A percentile compares a stretch with the other conserved stretches of the same genome.
Conservation (phyloP, 2,797 vertebrate species). For the Sternotherus odoratus region DNA sequence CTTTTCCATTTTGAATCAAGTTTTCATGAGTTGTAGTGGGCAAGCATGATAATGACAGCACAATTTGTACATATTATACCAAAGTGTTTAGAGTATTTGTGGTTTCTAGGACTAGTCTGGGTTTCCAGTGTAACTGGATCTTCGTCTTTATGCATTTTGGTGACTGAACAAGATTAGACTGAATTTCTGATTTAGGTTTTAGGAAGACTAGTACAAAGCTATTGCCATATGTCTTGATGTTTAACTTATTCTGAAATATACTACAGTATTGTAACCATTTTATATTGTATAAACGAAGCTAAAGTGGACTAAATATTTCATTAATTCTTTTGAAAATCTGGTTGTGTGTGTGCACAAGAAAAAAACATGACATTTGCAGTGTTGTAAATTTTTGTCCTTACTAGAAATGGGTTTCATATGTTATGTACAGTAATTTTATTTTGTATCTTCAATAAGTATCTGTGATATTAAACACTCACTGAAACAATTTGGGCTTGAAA, state of each 20-base stretch:
- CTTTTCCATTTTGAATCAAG: constrained; percentile 4
- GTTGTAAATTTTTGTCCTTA: constrained; percentile 69
- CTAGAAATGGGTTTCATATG: constrained; percentile 58
- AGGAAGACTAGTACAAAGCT: constrained; percentile 70
- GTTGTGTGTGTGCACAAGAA: constrained; percentile 65
- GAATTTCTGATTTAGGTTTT: constrained; percentile 65
- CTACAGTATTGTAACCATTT: constrained; percentile 60
- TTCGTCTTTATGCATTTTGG: constrained; percentile 65
- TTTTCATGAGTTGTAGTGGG: constrained; percentile 6
- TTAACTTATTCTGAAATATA: constrained; percentile 83
- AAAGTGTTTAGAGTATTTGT: constrained; percentile 64
- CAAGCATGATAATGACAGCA: constrained; percentile 56
- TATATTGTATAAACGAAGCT: constrained; percentile 64
- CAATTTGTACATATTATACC: constrained; percentile 70
- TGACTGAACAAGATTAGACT: constrained; percentile 65
- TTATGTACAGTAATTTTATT: constrained; percentile 72
- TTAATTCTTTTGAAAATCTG: constrained; percentile 63
- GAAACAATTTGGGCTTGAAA: constrained; percentile 34
- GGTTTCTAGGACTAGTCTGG: constrained; percentile 55
- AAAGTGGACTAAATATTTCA: constrained; percentile 66
- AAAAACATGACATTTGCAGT: constrained; percentile 26
- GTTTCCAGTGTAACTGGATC: constrained; percentile 71
- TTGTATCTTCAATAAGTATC: constrained; percentile 71
- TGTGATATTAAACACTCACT: constrained; percentile 65
- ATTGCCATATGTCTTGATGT: constrained; percentile 73